Evolutionary conservation across 2,113 vertebrate species (phyloP).

Genomic region (Ciconia boyciana): DNA sequence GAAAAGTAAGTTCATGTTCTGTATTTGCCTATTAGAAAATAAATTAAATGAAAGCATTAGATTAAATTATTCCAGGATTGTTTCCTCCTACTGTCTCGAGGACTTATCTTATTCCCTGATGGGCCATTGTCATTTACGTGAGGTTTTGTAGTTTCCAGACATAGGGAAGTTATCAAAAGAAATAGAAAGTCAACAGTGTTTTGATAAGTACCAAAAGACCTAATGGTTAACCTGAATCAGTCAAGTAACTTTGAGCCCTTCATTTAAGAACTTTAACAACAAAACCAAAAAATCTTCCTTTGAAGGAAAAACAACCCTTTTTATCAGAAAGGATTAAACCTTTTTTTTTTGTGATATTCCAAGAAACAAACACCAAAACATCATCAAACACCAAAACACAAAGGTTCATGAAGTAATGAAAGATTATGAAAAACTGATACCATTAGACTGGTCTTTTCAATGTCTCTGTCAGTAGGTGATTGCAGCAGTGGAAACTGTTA

Average conservation of each 20-base stretch:
- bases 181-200: background rate
- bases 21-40: background rate
- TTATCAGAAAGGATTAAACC: fast-evolving
- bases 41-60: fast-evolving
- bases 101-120: background rate
- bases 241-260: background rate
- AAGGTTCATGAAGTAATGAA: background rate
- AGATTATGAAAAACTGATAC: background rate
- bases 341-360: background rate
- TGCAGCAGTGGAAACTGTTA: background rate
- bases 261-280: background rate
- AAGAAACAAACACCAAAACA: background rate
- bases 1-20: background rate
- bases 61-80: background rate
- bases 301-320: background rate
- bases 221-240: background rate
- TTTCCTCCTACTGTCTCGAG: background rate
- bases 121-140: background rate
- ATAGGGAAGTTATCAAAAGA: background rate
- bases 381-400: background rate
- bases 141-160: background rate
- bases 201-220: background rate
- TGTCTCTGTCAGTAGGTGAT: no score
- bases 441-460: background rate
- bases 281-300: background rate